Conservation (phyloP, 2,888 invertebrate species). For the Pachliopta kotzebuea region DNA sequence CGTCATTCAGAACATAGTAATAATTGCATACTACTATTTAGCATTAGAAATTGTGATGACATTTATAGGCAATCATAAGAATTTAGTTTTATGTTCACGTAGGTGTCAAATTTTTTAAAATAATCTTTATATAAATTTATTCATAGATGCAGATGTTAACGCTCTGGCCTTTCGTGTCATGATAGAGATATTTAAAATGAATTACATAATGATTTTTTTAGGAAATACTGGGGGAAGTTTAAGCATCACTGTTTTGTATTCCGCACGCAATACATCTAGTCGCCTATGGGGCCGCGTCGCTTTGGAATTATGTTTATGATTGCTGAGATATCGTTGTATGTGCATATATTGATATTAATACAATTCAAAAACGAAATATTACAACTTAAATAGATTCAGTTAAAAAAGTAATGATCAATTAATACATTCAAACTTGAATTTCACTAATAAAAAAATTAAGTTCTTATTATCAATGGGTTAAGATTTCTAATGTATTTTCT, state of each 20-base stretch:
- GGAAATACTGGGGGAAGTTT: constrained; percentile 2
- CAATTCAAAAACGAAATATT: background rate
- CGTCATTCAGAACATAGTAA: no score
- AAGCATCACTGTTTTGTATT: constrained; percentile 3
- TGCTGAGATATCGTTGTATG: constrained; percentile 7
- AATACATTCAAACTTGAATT: background rate
- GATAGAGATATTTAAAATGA: no score
- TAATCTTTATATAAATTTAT: no score
- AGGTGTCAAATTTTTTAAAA: no score
- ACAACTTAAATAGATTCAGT: background rate
- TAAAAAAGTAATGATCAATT: background rate
- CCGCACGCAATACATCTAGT: constrained; percentile 12
- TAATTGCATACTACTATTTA: no score
- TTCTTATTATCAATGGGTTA: no score
- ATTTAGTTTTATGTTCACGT: no score
- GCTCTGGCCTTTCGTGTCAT: no score
- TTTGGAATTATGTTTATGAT: constrained; percentile 5
- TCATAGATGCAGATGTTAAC: no score
- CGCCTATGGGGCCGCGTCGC: constrained; percentile 8
- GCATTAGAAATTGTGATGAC: no score
- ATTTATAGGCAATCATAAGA: no score
- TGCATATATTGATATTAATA: constrained; percentile 2
- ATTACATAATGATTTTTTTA: background rate
- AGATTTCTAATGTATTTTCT: no score
- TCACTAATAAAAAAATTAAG: background rate